Evolutionary conservation across 2,888 invertebrate species (phyloP).

Genomic region (Cacoxenus indagator): DNA sequence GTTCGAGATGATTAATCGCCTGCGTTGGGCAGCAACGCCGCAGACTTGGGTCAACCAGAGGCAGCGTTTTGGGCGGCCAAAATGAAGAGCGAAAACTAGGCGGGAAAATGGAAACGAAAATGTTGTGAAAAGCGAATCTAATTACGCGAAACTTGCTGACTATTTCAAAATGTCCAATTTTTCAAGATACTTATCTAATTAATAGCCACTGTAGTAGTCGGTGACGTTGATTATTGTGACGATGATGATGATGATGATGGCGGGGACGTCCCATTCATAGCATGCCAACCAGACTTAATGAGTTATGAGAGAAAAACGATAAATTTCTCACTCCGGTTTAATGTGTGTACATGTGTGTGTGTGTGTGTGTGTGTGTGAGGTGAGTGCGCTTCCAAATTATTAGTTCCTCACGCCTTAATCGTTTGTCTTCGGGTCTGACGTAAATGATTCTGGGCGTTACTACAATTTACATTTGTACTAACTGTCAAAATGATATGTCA

Average conservation of each 20-base stretch:
- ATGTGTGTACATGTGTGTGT: constrained; percentile 6
- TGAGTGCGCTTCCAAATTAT: background rate
- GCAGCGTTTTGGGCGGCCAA: constrained; percentile 6
- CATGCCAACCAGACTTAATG: constrained; percentile 46
- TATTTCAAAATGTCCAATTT: constrained; percentile 70
- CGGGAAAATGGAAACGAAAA: constrained; percentile 46
- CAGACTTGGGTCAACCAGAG: constrained; percentile 43
- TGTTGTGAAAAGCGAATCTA: constrained; percentile 70
- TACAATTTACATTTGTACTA: constrained; percentile 52
- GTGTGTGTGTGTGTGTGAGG: background rate
- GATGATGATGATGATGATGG: background rate
- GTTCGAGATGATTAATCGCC: constrained; percentile 53
- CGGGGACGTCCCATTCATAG: constrained; percentile 22
- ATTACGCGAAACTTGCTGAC: constrained; percentile 69
- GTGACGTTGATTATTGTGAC: background rate
- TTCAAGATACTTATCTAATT: constrained; percentile 71
- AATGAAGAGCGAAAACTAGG: background rate
- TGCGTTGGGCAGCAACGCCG: constrained; percentile 52
- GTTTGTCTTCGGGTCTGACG: background rate
- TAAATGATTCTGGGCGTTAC: constrained; percentile 48
- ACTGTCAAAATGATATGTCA: constrained; percentile 44
- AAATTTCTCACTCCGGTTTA: constrained; percentile 30
- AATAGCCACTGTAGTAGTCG: constrained; percentile 57
- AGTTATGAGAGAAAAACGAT: constrained; percentile 48
- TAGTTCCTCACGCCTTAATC: background rate